Percentiles rank a stretch among this genome's conserved stretches.
Conservation (phyloP, 2,888 invertebrate species). For the Gymnocheta viridis region DNA sequence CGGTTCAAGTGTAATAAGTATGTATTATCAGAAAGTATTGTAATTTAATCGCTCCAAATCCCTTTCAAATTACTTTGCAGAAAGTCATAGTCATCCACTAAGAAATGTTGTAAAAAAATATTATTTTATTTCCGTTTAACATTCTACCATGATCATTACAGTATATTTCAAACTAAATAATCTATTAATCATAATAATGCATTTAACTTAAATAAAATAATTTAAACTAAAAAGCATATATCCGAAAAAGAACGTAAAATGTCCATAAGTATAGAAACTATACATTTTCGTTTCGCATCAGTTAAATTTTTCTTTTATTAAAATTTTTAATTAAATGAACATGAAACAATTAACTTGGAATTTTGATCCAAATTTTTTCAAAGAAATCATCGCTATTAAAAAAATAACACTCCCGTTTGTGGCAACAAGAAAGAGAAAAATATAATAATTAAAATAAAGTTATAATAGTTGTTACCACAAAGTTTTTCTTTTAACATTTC, state of each 20-base stretch:
- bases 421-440: neutral
- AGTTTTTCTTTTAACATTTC: constrained; percentile 11
- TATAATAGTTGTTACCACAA: constrained; percentile 28
- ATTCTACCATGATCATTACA: neutral
- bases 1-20: too few species aligned
- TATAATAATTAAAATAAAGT: constrained; percentile 52
- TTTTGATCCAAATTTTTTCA: constrained; percentile 37
- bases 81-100: neutral
- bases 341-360: constrained; percentile 66
- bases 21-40: too few species aligned
- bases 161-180: neutral
- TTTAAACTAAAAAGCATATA: neutral
- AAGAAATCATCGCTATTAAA: neutral
- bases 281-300: constrained; percentile 11
- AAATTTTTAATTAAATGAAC: constrained; percentile 64
- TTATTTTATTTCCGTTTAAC: neutral
- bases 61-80: too few species aligned
- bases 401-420: neutral
- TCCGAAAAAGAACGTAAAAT: constrained; percentile 14
- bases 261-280: constrained; percentile 34
- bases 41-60: too few species aligned
- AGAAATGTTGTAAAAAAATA: neutral
- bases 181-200: constrained; percentile 9
- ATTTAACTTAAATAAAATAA: constrained; percentile 21
- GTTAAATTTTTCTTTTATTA: neutral